These are phyloP conservation scores for Achatina immaculata DNA, from an alignment of 1,140 invertebrate species.

Conservation along the genomic window DNA sequence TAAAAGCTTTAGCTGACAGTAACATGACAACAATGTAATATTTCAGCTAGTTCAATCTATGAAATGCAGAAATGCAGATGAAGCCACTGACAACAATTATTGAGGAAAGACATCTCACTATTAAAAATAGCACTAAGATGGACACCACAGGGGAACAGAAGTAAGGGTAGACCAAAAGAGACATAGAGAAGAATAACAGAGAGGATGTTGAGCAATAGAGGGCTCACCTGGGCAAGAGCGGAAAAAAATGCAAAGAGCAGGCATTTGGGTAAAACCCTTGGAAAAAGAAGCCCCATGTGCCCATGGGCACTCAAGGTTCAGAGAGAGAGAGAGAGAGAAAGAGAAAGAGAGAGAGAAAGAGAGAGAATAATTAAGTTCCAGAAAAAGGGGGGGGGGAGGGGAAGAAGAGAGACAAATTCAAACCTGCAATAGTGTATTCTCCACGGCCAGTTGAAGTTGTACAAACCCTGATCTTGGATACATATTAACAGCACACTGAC, in stretches of 20 bases:
- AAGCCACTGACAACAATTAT: too few relatives aligned
- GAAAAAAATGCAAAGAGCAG: too few relatives aligned
- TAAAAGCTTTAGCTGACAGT: not conserved
- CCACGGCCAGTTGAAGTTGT: constrained; percentile 53
- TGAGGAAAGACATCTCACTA: too few relatives aligned
- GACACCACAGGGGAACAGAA: too few relatives aligned
- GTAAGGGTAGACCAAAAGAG: too few relatives aligned
- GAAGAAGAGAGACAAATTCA: not conserved
- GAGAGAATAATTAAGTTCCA: not conserved
- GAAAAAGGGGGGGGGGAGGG: not conserved
- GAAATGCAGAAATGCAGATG: too few relatives aligned
- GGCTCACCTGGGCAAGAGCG: too few relatives aligned
- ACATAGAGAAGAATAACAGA: too few relatives aligned
- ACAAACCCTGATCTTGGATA: constrained; percentile 60
- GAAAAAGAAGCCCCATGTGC: not conserved
- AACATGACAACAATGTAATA: not conserved
- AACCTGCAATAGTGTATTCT: constrained; percentile 56
- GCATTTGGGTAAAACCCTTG: not conserved
- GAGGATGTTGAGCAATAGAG: too few relatives aligned
- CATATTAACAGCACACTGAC: constrained; percentile 54
- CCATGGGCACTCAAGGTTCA: not conserved
- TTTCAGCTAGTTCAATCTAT: too few relatives aligned
- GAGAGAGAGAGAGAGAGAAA: too few relatives aligned
- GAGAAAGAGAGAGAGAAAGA: not conserved
- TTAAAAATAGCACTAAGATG: too few relatives aligned